Evolutionary conservation across 2,113 vertebrate genomes (phyloP).

Genomic region (Vidua chalybeata): DNA sequence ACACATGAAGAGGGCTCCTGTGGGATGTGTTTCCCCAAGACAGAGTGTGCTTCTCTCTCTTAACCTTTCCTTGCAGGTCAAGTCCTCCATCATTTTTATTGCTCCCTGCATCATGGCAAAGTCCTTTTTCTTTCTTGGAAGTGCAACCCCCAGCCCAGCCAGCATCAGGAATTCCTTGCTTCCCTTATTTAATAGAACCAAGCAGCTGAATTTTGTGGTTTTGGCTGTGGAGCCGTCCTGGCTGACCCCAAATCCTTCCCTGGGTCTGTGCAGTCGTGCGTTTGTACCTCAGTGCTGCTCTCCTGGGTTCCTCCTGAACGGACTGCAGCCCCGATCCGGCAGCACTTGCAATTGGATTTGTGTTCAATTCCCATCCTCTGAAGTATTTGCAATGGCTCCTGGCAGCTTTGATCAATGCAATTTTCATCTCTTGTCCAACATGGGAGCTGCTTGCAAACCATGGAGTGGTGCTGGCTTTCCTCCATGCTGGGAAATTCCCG

Average conservation of each 20-base stretch:
- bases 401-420: neutral
- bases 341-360: rapidly evolving
- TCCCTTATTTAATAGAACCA: conserved; percentile 41
- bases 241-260: neutral
- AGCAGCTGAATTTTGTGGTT: conserved; percentile 46
- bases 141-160: neutral
- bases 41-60: neutral
- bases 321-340: rapidly evolving
- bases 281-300: neutral
- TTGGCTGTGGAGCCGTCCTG: neutral
- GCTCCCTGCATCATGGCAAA: neutral
- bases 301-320: neutral
- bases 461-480: rapidly evolving
- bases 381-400: neutral
- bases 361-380: rapidly evolving
- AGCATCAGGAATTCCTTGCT: conserved; percentile 34
- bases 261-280: rapidly evolving
- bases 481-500: neutral
- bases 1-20: neutral
- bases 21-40: neutral
- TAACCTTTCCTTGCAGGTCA: neutral
- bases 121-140: neutral
- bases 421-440: neutral
- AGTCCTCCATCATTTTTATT: conserved; percentile 31
- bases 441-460: neutral